Conservation (phyloP, 2,888 invertebrate genomes). For the Agrotis clavis region DNA sequence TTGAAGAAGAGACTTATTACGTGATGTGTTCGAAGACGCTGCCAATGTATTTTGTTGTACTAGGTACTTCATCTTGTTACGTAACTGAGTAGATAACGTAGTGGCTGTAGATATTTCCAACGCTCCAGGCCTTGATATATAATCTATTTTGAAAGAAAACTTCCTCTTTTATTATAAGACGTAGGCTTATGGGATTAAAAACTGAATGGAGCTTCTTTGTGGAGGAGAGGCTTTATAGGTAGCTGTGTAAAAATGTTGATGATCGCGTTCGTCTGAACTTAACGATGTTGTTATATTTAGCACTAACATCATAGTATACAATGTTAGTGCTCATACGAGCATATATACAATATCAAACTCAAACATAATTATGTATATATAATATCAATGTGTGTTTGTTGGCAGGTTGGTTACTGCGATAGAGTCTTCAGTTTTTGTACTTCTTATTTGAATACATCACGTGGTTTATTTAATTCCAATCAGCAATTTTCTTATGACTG, state of each 20-base stretch:
- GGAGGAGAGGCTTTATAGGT: conserved; percentile 24
- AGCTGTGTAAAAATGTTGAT: conserved; percentile 2
- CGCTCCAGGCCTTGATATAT: conserved; percentile 23
- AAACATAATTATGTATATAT: background rate
- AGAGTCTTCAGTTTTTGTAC: background rate
- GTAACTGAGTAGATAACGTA: conserved; percentile 38
- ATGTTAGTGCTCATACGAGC: background rate
- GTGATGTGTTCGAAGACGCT: conserved; percentile 16
- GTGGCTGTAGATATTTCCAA: conserved; percentile 21
- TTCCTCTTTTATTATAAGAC: conserved; percentile 36
- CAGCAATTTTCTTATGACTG: background rate
- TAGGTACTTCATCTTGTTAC: conserved; percentile 33
- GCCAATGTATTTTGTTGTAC: conserved; percentile 17
- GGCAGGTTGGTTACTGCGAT: too few species aligned
- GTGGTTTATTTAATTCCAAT: too few species aligned
- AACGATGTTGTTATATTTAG: conserved; percentile 6
- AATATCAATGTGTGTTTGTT: too few species aligned
- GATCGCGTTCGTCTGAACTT: conserved; percentile 8
- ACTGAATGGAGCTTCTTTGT: conserved; percentile 16
- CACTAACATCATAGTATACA: background rate
- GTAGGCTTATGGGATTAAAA: conserved; percentile 49
- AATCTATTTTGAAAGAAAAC: conserved; percentile 43
- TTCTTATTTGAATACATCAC: background rate
- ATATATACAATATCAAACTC: background rate
- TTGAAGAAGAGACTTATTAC: conserved; percentile 36